These are phyloP conservation scores for Metridium senile DNA, from an alignment of 92 coral and sea anemone genomes.

Conservation along the genomic window DNA sequence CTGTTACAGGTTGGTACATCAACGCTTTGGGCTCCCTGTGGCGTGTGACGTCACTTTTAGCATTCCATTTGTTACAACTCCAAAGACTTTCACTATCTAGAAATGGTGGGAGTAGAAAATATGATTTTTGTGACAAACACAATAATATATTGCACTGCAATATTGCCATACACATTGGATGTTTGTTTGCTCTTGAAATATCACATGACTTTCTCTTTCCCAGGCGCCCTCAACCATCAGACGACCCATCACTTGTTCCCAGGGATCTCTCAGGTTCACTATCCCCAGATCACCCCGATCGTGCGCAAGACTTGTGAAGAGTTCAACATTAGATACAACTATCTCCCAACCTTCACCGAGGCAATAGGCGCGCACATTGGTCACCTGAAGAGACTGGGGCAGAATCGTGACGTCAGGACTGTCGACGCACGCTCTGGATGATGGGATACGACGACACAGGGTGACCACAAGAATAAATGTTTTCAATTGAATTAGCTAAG, in stretches of 20 bases:
- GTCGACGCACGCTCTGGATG: slow-evolving; percentile 5
- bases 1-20: slow-evolving; percentile 55
- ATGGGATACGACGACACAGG: neutral
- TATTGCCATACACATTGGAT: no score
- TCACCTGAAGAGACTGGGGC: slow-evolving; percentile 81
- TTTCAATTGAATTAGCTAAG: neutral
- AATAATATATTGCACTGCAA: no score
- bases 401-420: slow-evolving; percentile 16
- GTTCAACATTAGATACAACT: slow-evolving; percentile 81
- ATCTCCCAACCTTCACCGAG: slow-evolving; percentile 61
- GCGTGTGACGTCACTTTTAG: no score
- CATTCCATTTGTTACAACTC: no score
- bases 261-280: slow-evolving; percentile 74
- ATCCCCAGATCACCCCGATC: slow-evolving; percentile 81
- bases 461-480: neutral
- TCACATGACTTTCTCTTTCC: neutral
- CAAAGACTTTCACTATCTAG: no score
- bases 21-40: no score
- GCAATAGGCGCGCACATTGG: slow-evolving; percentile 76
- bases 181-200: no score
- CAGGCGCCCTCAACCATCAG: slow-evolving; percentile 88
- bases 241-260: slow-evolving; percentile 84
- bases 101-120: no score
- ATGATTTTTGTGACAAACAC: no score
- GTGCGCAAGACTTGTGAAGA: slow-evolving; percentile 74